phyloP scores from a whole-genome alignment of 2,888 invertebrate genomes.

The Plusia festucae region DNA sequence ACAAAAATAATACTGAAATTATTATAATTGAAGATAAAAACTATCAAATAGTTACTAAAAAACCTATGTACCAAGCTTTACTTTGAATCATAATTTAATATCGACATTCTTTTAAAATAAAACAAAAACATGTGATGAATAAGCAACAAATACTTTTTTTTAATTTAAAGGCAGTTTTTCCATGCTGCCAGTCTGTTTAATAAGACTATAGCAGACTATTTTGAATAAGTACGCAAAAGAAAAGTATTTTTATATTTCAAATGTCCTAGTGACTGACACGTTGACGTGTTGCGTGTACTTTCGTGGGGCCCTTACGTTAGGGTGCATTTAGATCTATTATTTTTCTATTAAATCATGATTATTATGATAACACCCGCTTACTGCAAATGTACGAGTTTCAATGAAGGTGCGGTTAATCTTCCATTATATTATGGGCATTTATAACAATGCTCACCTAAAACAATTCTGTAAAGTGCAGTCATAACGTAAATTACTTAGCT shows the following conservation, averaged over 20 bases:
- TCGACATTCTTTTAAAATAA: too few species aligned
- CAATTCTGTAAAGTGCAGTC: constrained; percentile 64
- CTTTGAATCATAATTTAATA: too few species aligned
- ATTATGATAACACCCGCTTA: constrained; percentile 61
- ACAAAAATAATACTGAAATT: too few species aligned
- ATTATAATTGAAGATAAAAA: too few species aligned
- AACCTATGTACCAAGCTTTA: too few species aligned
- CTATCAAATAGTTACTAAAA: too few species aligned
- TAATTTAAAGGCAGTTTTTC: too few species aligned
- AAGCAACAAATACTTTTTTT: too few species aligned
- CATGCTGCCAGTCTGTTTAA: not conserved
- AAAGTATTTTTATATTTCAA: constrained; percentile 33
- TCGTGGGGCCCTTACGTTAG: constrained; percentile 64
- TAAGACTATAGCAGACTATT: not conserved
- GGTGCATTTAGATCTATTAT: constrained; percentile 75
- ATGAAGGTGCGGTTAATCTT: constrained; percentile 62
- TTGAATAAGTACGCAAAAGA: constrained; percentile 28
- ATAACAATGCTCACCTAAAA: constrained; percentile 48
- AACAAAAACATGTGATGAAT: too few species aligned
- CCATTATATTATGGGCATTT: constrained; percentile 60
- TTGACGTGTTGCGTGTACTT: constrained; percentile 74
- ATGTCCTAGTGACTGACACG: constrained; percentile 45
- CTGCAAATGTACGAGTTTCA: constrained; percentile 64
- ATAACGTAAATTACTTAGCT: constrained; percentile 47
- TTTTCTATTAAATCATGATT: constrained; percentile 76